Conservation (phyloP, 2,888 invertebrate species). For the Pardosa pseudoannulata region DNA sequence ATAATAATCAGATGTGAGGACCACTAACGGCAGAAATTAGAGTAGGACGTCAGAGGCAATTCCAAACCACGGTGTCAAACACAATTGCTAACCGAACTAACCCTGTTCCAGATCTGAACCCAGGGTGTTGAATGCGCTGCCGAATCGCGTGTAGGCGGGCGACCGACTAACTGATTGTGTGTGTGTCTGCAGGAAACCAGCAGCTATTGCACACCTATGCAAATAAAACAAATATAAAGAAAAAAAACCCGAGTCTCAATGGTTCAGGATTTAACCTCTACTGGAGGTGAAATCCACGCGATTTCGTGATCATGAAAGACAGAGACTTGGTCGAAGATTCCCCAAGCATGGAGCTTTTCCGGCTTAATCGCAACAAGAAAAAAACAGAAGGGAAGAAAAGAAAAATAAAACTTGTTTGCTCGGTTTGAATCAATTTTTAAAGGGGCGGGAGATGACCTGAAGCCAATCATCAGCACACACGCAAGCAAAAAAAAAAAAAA, state of each 20-base stretch:
- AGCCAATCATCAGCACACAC: too few relatives aligned
- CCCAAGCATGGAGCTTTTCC: conserved; percentile 29
- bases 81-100: not conserved
- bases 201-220: not conserved
- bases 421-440: too few relatives aligned
- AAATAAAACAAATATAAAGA: not conserved
- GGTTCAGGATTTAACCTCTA: conserved; percentile 46
- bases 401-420: not conserved
- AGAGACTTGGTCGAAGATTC: not conserved
- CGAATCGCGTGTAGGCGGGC: too few relatives aligned
- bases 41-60: too few relatives aligned
- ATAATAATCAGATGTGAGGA: too few relatives aligned
- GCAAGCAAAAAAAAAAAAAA: too few relatives aligned
- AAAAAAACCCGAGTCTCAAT: not conserved
- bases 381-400: too few relatives aligned
- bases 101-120: not conserved
- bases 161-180: not conserved
- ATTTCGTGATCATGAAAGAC: conserved; percentile 6
- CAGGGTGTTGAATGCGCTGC: not conserved
- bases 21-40: too few relatives aligned
- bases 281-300: conserved; percentile 24
- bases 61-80: too few relatives aligned
- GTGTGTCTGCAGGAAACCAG: not conserved
- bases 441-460: too few relatives aligned
- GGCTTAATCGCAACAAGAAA: conserved; percentile 5